These are phyloP conservation scores for Serilophus lunatus DNA, from an alignment of 2,113 vertebrate genomes.

Conservation along the genomic window DNA sequence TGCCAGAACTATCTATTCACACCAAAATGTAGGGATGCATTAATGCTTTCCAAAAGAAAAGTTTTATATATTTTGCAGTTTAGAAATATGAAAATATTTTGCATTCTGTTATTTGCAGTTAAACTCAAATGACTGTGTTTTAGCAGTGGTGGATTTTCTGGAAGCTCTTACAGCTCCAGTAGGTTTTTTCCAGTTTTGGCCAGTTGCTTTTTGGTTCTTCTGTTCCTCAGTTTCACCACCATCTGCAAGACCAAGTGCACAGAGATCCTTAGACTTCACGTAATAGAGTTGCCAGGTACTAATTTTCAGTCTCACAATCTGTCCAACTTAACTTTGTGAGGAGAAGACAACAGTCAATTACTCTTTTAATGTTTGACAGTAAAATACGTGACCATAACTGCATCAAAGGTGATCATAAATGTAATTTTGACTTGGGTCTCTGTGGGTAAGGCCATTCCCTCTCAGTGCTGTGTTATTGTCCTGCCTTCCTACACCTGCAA, in stretches of 20 bases:
- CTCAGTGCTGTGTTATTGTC: neutral
- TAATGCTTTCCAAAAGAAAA: neutral
- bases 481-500: neutral
- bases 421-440: neutral
- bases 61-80: fast-evolving
- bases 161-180: neutral
- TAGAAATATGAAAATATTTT: neutral
- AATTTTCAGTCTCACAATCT: neutral
- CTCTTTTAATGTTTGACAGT: neutral
- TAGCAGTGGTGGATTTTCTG: neutral
- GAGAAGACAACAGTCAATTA: neutral
- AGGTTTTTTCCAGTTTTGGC: neutral
- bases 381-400: neutral
- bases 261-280: neutral
- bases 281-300: neutral
- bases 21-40: neutral
- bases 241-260: neutral
- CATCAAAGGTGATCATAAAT: neutral
- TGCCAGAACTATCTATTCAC: neutral
- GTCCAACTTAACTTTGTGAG: neutral
- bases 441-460: neutral
- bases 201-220: neutral
- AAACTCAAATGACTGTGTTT: neutral
- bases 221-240: neutral
- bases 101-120: neutral